Percentiles rank a stretch among this genome's conserved stretches.
These are phyloP conservation scores for Caloenas nicobarica DNA, from an alignment of 2,113 vertebrate species.

Conservation along the genomic window DNA sequence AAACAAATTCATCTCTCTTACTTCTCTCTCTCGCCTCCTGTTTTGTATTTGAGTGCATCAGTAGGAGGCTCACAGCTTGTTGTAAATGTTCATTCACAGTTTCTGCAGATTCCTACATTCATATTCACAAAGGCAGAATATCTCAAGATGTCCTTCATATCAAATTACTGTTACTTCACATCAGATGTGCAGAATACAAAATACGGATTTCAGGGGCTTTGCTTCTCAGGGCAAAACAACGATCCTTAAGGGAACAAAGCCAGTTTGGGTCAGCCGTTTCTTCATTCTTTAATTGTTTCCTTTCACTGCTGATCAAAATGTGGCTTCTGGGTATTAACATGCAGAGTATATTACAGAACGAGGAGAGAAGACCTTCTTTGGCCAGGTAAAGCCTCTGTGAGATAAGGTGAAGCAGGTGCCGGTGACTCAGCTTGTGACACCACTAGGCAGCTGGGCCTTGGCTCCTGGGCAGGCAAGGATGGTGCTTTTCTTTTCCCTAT, in stretches of 20 bases:
- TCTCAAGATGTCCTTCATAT: constrained; percentile 53
- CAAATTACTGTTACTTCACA: not conserved
- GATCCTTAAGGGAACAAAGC: not conserved
- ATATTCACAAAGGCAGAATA: constrained; percentile 53
- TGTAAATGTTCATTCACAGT: constrained; percentile 67
- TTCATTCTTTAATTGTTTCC: not conserved
- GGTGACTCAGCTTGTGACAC: not conserved
- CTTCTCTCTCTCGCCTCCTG: constrained; percentile 53
- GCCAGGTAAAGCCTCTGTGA: not conserved
- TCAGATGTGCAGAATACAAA: not conserved
- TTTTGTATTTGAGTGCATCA: constrained; percentile 54
- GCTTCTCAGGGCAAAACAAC: not conserved
- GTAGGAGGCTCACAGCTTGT: constrained; percentile 61
- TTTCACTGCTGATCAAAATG: not conserved
- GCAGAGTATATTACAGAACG: not conserved
- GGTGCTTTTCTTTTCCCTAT: not conserved
- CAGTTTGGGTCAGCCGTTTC: not conserved
- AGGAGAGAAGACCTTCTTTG: not conserved
- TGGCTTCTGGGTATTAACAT: not conserved
- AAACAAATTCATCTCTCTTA: constrained; percentile 61
- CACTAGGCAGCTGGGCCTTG: not conserved
- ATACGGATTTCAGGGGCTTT: not conserved
- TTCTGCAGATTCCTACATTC: constrained; percentile 55
- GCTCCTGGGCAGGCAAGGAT: not conserved
- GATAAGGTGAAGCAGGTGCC: not conserved